phyloP scores from a whole-genome alignment of 2,888 invertebrate genomes.

The Acleris literana region DNA sequence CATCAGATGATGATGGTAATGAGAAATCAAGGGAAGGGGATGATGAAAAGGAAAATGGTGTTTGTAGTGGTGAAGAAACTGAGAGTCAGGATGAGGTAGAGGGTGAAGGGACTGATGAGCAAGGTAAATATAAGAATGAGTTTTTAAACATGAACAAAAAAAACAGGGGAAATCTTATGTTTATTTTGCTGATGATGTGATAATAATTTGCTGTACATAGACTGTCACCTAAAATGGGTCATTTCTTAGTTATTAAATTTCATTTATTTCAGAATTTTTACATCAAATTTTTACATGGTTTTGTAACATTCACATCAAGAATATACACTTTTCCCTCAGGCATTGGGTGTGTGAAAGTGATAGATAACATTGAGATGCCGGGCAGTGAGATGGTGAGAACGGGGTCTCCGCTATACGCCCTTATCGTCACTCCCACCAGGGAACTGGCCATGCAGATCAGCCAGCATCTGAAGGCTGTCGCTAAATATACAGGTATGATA shows the following conservation, averaged over 20 bases:
- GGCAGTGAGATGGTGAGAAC: conserved; percentile 57
- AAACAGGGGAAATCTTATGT: no score
- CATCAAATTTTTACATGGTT: no score
- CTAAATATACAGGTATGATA: conserved; percentile 88
- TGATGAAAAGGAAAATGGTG: conserved; percentile 43
- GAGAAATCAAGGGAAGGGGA: conserved; percentile 38
- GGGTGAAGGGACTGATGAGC: conserved; percentile 54
- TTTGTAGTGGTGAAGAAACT: conserved; percentile 41
- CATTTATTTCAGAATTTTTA: no score
- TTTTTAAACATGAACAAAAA: no score
- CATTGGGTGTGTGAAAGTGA: conserved; percentile 85
- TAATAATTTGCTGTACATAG: no score
- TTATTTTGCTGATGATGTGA: no score
- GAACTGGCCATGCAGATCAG: conserved; percentile 98
- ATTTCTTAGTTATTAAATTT: no score
- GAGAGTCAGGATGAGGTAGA: conserved; percentile 46
- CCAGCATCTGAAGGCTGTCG: conserved; percentile 90
- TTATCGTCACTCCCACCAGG: conserved; percentile 97
- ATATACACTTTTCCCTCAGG: conserved; percentile 68
- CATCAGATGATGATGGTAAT: conserved; percentile 36
- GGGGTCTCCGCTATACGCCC: conserved; percentile 87
- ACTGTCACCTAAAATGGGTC: no score
- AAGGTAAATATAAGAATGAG: conserved; percentile 41
- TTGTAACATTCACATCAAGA: no score
- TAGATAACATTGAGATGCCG: conserved; percentile 77